These are phyloP conservation scores for Lasioglossum malachurum DNA, from an alignment of 2,888 invertebrate genomes.

Conservation along the genomic window DNA sequence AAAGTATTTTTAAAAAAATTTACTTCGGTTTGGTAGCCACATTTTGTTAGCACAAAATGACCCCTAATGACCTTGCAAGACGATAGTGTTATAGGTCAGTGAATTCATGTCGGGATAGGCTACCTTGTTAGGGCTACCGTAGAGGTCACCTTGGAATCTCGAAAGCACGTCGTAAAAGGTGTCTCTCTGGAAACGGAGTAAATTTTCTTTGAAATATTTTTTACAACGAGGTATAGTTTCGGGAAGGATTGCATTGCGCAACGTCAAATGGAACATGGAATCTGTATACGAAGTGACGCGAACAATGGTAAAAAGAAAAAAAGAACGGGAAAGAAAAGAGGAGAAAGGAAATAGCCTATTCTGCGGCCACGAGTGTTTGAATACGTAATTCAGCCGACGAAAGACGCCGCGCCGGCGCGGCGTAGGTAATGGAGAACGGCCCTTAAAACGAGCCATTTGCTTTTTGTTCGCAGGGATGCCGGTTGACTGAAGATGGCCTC, in stretches of 20 bases:
- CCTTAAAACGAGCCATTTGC: conserved; percentile 20
- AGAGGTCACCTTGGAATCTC: not conserved
- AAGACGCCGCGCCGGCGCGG: not conserved
- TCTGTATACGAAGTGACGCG: not conserved
- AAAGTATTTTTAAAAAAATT: not conserved
- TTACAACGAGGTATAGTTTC: not conserved
- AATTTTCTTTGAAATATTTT: not conserved
- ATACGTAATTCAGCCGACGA: not conserved
- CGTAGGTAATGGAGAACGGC: not conserved
- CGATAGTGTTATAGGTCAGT: too few relatives aligned
- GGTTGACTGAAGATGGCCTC: conserved; percentile 97
- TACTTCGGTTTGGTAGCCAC: not conserved
- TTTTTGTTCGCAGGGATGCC: conserved; percentile 90
- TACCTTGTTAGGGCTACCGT: too few relatives aligned
- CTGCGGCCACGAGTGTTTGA: not conserved
- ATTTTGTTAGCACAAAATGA: not conserved
- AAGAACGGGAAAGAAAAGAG: not conserved
- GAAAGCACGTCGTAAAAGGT: not conserved
- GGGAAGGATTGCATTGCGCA: not conserved
- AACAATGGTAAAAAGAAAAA: not conserved
- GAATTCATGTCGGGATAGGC: too few relatives aligned
- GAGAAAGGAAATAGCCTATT: not conserved
- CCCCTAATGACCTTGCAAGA: not conserved
- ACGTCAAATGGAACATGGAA: not conserved
- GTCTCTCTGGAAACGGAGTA: not conserved